Evolutionary conservation across 1,140 invertebrate genomes (phyloP).

Genomic region (Drosophila serrata): DNA sequence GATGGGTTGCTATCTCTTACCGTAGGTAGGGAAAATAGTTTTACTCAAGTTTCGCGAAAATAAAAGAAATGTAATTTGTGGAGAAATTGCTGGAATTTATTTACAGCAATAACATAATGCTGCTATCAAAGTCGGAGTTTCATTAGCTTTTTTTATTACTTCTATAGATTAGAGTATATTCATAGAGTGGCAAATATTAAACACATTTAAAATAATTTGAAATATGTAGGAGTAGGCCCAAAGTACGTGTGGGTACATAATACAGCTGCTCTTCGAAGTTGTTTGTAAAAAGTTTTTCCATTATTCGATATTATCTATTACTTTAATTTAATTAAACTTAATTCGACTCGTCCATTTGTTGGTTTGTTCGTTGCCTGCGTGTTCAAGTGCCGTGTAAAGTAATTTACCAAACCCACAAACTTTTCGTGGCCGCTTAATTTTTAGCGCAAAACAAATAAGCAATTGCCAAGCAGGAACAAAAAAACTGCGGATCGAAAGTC

Average conservation of each 20-base stretch:
- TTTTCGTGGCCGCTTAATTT: conserved; percentile 71
- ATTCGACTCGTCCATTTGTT: conserved; percentile 24
- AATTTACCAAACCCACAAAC: conserved; percentile 64
- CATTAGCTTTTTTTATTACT: too few species aligned
- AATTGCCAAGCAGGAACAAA: conserved; percentile 50
- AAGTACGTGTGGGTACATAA: too few species aligned
- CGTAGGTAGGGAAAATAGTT: neutral
- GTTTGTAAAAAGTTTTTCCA: conserved; percentile 1
- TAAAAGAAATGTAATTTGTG: too few species aligned
- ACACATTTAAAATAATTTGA: neutral
- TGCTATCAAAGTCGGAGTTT: too few species aligned
- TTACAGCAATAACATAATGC: neutral
- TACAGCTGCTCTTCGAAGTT: neutral
- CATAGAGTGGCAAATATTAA: neutral
- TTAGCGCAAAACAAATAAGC: conserved; percentile 80
- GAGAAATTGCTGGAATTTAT: neutral
- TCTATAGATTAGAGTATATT: too few species aligned
- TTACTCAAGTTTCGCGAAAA: neutral
- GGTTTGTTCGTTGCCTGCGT: conserved; percentile 66
- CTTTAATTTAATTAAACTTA: conserved; percentile 75
- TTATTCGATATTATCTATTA: conserved; percentile 21
- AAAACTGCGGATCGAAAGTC: conserved; percentile 62
- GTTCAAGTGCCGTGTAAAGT: conserved; percentile 81
- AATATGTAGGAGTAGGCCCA: too few species aligned
- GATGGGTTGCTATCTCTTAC: conserved; percentile 25